phyloP scores from a whole-genome alignment of 2,888 invertebrate species.

The Dorcus parallelipipedus region DNA sequence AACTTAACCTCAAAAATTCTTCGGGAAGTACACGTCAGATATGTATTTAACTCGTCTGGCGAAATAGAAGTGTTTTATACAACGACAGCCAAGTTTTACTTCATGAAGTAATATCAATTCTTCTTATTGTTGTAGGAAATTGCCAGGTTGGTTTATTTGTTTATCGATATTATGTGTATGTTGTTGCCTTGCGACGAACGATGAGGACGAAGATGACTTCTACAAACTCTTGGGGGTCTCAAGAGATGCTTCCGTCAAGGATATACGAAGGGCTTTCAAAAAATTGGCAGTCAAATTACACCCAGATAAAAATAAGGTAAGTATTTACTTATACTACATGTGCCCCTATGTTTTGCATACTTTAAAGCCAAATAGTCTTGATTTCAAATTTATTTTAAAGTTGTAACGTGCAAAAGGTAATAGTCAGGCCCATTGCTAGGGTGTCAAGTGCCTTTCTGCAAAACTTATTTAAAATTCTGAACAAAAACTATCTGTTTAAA shows the following conservation, averaged over 20 bases:
- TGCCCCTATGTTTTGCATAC: too few species aligned
- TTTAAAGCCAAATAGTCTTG: too few species aligned
- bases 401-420: too few species aligned
- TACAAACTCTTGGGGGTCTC: conserved; percentile 52
- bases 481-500: too few species aligned
- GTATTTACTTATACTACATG: conserved; percentile 1
- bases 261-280: conserved; percentile 72
- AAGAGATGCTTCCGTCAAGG: conserved; percentile 62
- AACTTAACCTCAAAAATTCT: too few species aligned
- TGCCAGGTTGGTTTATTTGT: neutral
- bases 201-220: conserved; percentile 33
- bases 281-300: conserved; percentile 66
- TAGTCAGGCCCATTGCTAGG: too few species aligned
- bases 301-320: conserved; percentile 66
- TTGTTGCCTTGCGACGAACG: neutral
- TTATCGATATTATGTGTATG: neutral
- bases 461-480: too few species aligned
- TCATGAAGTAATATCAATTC: neutral
- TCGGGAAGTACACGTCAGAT: too few species aligned
- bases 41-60: too few species aligned
- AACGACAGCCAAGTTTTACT: neutral
- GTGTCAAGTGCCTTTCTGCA: too few species aligned
- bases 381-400: too few species aligned
- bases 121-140: neutral
- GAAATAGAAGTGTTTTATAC: neutral